Conservation (phyloP, 2,113 vertebrate genomes). For the Panthera tigris region DNA sequence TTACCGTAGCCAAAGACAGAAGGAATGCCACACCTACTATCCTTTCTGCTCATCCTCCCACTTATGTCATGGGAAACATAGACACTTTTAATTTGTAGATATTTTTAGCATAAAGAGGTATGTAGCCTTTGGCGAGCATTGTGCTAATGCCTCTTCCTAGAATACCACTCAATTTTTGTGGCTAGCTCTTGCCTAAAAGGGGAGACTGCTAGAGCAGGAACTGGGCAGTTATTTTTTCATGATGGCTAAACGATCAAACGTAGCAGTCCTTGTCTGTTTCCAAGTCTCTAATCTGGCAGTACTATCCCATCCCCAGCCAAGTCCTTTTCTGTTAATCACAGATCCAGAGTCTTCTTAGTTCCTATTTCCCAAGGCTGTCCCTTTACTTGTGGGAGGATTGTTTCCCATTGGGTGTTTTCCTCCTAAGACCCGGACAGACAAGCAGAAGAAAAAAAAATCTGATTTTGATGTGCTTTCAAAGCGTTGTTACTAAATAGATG, state of each 20-base stretch:
- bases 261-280: not conserved
- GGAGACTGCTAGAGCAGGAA: not conserved
- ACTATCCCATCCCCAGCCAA: not conserved
- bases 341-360: not conserved
- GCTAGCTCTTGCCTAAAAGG: not conserved
- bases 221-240: not conserved
- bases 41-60: not conserved
- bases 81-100: not conserved
- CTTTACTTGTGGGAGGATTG: not conserved
- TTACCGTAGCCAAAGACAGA: not conserved
- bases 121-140: not conserved
- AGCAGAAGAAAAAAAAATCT: not conserved
- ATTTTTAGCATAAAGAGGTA: not conserved
- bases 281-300: not conserved
- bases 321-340: not conserved
- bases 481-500: not conserved
- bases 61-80: not conserved
- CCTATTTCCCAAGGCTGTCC: not conserved
- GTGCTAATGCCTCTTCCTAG: not conserved
- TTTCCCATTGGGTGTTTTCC: not conserved
- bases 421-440: not conserved
- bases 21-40: fast-evolving
- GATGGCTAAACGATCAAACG: not conserved
- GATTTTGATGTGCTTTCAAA: not conserved
- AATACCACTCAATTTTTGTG: not conserved